Percentiles rank a stretch among this genome's conserved stretches.
Conservation (phyloP, 2,797 vertebrate species). For the Zenarchopterus dispar region DNA sequence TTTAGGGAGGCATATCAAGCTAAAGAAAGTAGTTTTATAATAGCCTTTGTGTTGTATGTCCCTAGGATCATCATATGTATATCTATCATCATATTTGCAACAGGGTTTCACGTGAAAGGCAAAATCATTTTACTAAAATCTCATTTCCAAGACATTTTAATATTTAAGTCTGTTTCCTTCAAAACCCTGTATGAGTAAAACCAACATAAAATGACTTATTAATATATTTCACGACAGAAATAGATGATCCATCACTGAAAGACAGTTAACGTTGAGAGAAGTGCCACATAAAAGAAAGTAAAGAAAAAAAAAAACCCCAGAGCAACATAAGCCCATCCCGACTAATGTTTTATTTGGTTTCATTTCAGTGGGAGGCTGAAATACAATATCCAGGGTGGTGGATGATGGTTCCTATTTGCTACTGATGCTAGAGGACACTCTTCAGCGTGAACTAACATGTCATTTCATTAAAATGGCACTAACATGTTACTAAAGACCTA, state of each 20-base stretch:
- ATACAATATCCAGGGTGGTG: conserved; percentile 46
- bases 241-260: conserved; percentile 1
- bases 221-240: conserved; percentile 49
- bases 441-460: conserved; percentile 48
- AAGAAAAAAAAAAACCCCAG: conserved; percentile 1
- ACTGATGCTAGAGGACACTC: conserved; percentile 49
- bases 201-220: conserved; percentile 29
- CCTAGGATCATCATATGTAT: too few species aligned
- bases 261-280: conserved; percentile 16
- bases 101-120: too few species aligned
- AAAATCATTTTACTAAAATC: not conserved
- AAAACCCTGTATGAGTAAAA: not conserved
- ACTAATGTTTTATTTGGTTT: conserved; percentile 29
- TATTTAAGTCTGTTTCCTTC: conserved; percentile 9
- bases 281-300: not conserved
- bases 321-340: not conserved
- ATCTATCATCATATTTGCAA: too few species aligned
- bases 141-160: conserved; percentile 7
- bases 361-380: conserved; percentile 15
- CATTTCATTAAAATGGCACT: conserved; percentile 56
- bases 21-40: conserved; percentile 1
- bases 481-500: conserved; percentile 29
- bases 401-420: conserved; percentile 52
- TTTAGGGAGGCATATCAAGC: conserved; percentile 2
- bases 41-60: too few species aligned